Evolutionary conservation across 2,797 vertebrate genomes (phyloP), one percentile per base, ranked within the genome.

Genomic region (Rhyacichthys aspro): DNA sequence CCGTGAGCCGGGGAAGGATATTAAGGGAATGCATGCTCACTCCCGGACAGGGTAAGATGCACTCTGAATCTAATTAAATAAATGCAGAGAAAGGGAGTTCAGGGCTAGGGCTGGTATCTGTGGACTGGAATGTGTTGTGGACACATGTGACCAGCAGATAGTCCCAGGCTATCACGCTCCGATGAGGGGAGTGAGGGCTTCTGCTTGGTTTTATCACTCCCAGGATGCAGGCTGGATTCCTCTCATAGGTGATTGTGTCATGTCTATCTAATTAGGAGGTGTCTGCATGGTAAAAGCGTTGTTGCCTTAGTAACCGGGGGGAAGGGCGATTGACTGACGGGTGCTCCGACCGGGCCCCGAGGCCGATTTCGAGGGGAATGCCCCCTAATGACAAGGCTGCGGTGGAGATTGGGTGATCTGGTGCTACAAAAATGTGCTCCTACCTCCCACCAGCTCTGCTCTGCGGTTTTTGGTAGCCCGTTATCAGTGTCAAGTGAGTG

Each of bases 341-440:
- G 63, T 17, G 34, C 61, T 68, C 55, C 14, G 3, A 60, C 47
- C n/a, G 19, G 15, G 55, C 76, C 79, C 69, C 1, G 15, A 66
- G 81, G 82, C 70, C 58, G 74, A 74, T 81, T 76, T 78, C 42
- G 33, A 15, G 50, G 85, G 87, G 87, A 89, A 87, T 90, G 86
- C 86, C 88, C 88, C 74, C 15, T 88, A 89, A 91, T 89, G 86
- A 91, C 86, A 86, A 80, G 81, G 74, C 75, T 85, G 64, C 64
- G 73, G 15, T 69, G 67, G 23, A 70, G 81, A 73, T 73, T 16
- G 67, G 70, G 63, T 81, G 86, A 86, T 79, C 79, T 72, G 76
- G 65, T 63, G 78, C 73, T 70, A 59, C 68, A 86, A 86, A 80
- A 81, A 88, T 86, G 86, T 16, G 47, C 45, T 32, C 47, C 75